These are phyloP conservation scores for Geotria australis DNA, from an alignment of 2,797 vertebrate species.

Conservation along the genomic window DNA sequence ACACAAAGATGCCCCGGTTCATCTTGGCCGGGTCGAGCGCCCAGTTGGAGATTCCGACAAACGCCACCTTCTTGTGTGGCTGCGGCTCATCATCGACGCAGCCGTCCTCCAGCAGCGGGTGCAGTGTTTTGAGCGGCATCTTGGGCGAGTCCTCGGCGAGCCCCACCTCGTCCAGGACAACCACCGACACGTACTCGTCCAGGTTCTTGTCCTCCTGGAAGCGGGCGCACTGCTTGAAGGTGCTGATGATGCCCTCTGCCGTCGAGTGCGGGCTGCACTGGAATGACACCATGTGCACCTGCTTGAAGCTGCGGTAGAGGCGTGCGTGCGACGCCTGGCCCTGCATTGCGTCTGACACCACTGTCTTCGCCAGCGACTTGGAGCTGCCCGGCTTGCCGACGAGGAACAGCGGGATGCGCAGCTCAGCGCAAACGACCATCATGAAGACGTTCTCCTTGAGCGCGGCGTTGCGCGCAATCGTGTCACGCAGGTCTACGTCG, in stretches of 20 bases:
- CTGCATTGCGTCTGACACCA: constrained; percentile 83
- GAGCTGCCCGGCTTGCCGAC: constrained; percentile 93
- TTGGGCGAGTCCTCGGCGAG: constrained; percentile 79
- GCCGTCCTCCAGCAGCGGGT: constrained; percentile 70
- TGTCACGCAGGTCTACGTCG: constrained; percentile 29
- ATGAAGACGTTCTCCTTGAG: constrained; percentile 93
- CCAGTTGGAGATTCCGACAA: constrained; percentile 93
- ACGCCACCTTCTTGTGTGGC: constrained; percentile 77
- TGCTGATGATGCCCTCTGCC: constrained; percentile 73
- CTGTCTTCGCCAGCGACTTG: constrained; percentile 81
- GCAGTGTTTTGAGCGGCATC: constrained; percentile 85
- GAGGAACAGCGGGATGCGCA: constrained; percentile 72
- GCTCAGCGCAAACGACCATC: constrained; percentile 86
- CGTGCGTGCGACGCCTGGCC: constrained; percentile 48
- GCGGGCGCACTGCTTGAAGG: constrained; percentile 68
- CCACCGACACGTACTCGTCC: constrained; percentile 54
- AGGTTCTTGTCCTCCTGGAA: constrained; percentile 83
- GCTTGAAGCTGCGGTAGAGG: constrained; percentile 43
- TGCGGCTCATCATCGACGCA: constrained; percentile 46
- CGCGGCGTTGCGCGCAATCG: constrained; percentile 56
- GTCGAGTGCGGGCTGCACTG: constrained; percentile 94
- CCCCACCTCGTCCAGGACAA: constrained; percentile 83
- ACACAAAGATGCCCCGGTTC: constrained; percentile 88
- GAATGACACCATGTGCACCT: constrained; percentile 72
- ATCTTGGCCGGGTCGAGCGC: constrained; percentile 90